Evolutionary conservation across 2,888 invertebrate genomes (phyloP).

Genomic region (Nomada ferruginata): DNA sequence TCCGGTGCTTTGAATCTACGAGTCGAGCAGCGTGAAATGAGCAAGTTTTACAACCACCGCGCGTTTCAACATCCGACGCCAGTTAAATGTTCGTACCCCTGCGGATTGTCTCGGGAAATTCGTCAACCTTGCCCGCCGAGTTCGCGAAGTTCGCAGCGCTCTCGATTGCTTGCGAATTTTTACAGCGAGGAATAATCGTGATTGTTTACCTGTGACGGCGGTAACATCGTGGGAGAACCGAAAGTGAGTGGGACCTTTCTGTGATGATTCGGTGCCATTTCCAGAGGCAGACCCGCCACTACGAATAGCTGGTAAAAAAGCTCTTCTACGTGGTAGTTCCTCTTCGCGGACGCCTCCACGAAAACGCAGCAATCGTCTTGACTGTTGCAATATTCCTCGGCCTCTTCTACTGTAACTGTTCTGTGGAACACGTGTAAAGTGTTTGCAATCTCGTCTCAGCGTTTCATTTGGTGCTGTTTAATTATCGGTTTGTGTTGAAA

Average conservation of each 20-base stretch:
- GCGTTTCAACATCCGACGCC: background rate
- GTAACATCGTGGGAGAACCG: constrained; percentile 91
- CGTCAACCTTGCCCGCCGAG: background rate
- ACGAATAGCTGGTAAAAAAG: constrained; percentile 93
- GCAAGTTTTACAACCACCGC: background rate
- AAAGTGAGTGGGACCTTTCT: constrained; percentile 89
- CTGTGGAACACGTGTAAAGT: constrained; percentile 82
- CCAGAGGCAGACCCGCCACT: constrained; percentile 92
- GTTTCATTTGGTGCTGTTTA: background rate
- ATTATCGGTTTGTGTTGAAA: background rate
- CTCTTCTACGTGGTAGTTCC: constrained; percentile 92
- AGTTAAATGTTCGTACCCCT: background rate
- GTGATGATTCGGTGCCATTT: constrained; percentile 96
- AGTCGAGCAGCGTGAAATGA: background rate
- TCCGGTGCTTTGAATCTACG: background rate
- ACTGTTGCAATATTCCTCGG: constrained; percentile 90
- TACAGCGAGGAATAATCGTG: background rate
- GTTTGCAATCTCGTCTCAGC: background rate
- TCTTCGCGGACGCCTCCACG: constrained; percentile 93
- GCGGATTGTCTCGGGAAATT: background rate
- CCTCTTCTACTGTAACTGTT: constrained; percentile 91
- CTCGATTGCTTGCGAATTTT: too few relatives aligned
- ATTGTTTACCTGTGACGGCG: constrained; percentile 85
- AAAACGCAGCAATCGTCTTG: constrained; percentile 92
- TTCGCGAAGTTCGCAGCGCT: background rate